phyloP scores from a whole-genome alignment of 92 coral and sea anemone genomes.

The Paragorgia papillata region DNA sequence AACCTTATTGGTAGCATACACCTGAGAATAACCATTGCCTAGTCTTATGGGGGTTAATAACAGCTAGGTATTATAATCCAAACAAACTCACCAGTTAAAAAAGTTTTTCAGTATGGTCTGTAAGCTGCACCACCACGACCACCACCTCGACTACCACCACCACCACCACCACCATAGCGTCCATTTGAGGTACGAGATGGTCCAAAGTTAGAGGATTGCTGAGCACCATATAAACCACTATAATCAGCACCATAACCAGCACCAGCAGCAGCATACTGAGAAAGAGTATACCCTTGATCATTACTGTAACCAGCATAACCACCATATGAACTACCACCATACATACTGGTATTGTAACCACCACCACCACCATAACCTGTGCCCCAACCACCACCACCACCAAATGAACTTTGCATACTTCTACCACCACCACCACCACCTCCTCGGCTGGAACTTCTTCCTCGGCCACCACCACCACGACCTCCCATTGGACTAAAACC shows the following conservation, averaged over 20 bases:
- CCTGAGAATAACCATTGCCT: too few relatives aligned
- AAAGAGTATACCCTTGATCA: constrained; percentile 18
- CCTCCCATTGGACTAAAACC: constrained; percentile 62
- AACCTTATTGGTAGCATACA: too few relatives aligned
- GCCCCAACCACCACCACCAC: constrained; percentile 40
- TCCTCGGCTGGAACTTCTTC: constrained; percentile 55
- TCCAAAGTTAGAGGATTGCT: constrained; percentile 75
- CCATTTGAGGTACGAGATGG: constrained; percentile 55
- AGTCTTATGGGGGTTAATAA: too few relatives aligned
- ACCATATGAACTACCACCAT: constrained; percentile 45
- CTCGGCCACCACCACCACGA: constrained; percentile 64
- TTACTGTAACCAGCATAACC: constrained; percentile 34
- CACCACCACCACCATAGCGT: constrained; percentile 56
- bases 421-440: constrained; percentile 51
- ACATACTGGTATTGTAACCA: constrained; percentile 53
- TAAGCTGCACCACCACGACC: constrained; percentile 62
- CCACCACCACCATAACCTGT: constrained; percentile 45
- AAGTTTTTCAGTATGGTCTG: constrained; percentile 59
- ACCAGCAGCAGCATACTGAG: constrained; percentile 31
- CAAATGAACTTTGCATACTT: not conserved
- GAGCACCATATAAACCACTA: constrained; percentile 55
- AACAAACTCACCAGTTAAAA: not conserved
- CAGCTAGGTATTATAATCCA: too few relatives aligned
- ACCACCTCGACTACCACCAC: constrained; percentile 67
- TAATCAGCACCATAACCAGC: constrained; percentile 52